Evolutionary conservation across 2,797 vertebrate genomes (phyloP), one percentile per base, ranked within the genome.

Genomic region (Coregonus sp.): DNA sequence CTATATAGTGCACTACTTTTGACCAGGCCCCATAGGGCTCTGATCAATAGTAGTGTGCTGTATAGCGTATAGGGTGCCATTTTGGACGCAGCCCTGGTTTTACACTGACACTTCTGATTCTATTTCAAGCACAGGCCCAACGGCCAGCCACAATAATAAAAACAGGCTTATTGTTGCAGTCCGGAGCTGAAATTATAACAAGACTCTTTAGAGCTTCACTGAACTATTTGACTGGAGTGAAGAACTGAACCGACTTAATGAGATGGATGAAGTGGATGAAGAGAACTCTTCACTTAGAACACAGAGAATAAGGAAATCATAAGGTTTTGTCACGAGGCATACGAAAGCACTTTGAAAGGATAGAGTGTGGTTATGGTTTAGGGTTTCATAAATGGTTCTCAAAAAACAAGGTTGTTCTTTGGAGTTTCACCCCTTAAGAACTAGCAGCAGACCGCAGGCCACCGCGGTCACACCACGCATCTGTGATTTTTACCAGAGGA

Each of bases 401-500:
- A 59, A 59, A 16, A 54, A 54, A 54, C 52, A 52, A 15, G 14
- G 14, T 14, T 15, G 12, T 52, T 50, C 47, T 50, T 6, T 50
- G 47, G 47, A 50, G 47, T 50, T 50, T 6, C 5, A 51, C 50
- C 14, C 14, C 7, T 51, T 9, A 9, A 51, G 50, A 51, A 51
- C 50, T 51, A 51, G 7, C 50, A 51, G 14, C 50, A 51, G 50
- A 51, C 33, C 4, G 33, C 33, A 35, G 33, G 14, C 7, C 50
- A 51, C 9, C 7, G 50, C 50, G 7, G 50, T 51, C 7, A 51
- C 14, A 51, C 7, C 50, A 51, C 50, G 12, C 50, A 51, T 51
- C 50, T 51, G 50, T 51, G 33, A 35, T 35, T 35, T 91, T 86
- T 90, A 90, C 91, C 82, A 88, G 66, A 85, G 84, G 90, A 91